phyloP scores from a whole-genome alignment of 2,888 invertebrate species.

The Atethmia centrago region DNA sequence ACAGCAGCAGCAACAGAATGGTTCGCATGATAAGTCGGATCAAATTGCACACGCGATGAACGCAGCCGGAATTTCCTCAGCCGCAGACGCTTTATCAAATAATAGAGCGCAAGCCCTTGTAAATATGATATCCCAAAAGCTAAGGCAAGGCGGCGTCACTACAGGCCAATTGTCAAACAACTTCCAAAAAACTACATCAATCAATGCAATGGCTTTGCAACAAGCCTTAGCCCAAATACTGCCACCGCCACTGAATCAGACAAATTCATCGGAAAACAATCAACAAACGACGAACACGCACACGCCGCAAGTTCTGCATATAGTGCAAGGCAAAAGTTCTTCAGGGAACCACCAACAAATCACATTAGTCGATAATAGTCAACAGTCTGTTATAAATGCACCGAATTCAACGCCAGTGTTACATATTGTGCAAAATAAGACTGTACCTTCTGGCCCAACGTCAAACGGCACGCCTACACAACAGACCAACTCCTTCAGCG shows the following conservation, averaged over 20 bases:
- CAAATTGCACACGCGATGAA: slow-evolving; percentile 88
- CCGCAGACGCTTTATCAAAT: slow-evolving; percentile 71
- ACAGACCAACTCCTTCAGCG: slow-evolving; percentile 81
- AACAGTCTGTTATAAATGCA: slow-evolving; percentile 83
- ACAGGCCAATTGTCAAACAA: slow-evolving; percentile 73
- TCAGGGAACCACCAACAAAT: slow-evolving; percentile 82
- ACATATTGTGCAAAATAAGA: slow-evolving; percentile 88
- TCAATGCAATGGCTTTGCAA: slow-evolving; percentile 85
- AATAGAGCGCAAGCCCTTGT: slow-evolving; percentile 84
- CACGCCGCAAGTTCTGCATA: slow-evolving; percentile 85
- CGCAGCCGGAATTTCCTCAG: slow-evolving; percentile 84
- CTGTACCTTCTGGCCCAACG: slow-evolving; percentile 67
- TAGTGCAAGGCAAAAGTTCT: slow-evolving; percentile 86
- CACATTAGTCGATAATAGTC: slow-evolving; percentile 83
- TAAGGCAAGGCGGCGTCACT: slow-evolving; percentile 77
- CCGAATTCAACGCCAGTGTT: slow-evolving; percentile 84
- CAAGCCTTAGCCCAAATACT: slow-evolving; percentile 88
- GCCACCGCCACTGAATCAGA: slow-evolving; percentile 85
- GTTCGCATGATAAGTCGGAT: slow-evolving; percentile 79
- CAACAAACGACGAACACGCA: slow-evolving; percentile 73
- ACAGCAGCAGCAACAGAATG: slow-evolving; percentile 71
- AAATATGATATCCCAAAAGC: slow-evolving; percentile 89
- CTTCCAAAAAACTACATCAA: slow-evolving; percentile 81
- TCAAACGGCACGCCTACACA: slow-evolving; percentile 75
- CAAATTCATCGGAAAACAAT: slow-evolving; percentile 75